Percentiles rank a stretch among this genome's conserved stretches.
phyloP scores from a whole-genome alignment of 2,888 invertebrate species.

The Ferdinandea cuprea region DNA sequence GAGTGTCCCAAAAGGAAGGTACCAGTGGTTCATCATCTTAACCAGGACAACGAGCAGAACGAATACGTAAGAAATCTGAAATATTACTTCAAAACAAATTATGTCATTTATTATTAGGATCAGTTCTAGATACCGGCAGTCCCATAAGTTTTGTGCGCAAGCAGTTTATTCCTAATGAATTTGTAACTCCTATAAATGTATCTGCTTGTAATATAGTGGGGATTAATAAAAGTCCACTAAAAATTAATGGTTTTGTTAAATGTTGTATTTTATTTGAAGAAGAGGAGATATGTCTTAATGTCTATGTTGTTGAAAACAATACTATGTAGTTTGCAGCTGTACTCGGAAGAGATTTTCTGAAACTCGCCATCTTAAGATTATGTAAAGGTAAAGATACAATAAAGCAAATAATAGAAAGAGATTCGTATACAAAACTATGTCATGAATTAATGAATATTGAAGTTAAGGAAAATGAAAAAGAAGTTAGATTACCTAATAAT shows the following conservation, averaged over 20 bases:
- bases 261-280: constrained; percentile 12
- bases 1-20: constrained; percentile 17
- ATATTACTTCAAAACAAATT: constrained; percentile 26
- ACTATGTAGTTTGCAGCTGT: too few species aligned
- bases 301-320: not conserved
- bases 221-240: constrained; percentile 44
- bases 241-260: constrained; percentile 13
- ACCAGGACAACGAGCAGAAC: not conserved
- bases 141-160: constrained; percentile 9
- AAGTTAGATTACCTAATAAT: constrained; percentile 7
- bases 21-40: not conserved
- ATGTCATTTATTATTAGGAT: constrained; percentile 23
- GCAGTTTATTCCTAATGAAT: constrained; percentile 2
- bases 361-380: constrained; percentile 14
- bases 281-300: constrained; percentile 5
- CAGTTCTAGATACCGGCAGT: constrained; percentile 45
- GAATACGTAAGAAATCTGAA: constrained; percentile 28
- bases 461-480: constrained; percentile 1
- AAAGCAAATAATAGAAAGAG: constrained; percentile 15
- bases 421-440: not conserved
- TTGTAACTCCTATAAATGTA: not conserved
- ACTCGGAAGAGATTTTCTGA: constrained; percentile 24
- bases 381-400: too few species aligned
- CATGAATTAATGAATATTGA: too few species aligned
- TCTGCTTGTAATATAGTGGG: constrained; percentile 18